Conservation (phyloP, 2,113 vertebrate genomes). For the Petromus typicus region DNA sequence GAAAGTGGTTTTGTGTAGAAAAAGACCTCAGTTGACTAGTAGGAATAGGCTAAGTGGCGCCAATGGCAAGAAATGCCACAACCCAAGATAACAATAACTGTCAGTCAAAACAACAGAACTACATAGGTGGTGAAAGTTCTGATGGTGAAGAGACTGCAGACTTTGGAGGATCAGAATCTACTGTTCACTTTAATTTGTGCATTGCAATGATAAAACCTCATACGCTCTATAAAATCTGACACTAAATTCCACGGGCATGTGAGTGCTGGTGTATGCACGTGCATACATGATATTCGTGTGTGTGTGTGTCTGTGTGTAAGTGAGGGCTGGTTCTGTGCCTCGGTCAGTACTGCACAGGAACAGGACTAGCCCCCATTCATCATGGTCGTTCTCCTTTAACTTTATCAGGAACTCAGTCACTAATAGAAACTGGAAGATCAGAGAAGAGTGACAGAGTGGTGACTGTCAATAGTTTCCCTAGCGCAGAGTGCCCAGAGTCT, state of each 20-base stretch:
- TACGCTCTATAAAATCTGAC: neutral
- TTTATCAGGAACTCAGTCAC: neutral
- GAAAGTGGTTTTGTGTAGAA: conserved; percentile 26
- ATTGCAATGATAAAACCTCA: neutral
- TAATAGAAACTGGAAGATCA: neutral
- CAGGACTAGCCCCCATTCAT: neutral
- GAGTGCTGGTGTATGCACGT: neutral
- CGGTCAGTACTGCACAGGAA: neutral
- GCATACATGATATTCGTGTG: neutral
- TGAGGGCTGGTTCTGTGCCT: neutral
- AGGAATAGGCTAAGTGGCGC: neutral
- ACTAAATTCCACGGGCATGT: neutral
- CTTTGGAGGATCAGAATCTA: neutral
- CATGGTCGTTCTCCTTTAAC: neutral
- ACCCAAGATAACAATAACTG: neutral
- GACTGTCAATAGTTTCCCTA: too few species aligned
- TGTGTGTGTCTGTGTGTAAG: neutral
- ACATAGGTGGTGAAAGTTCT: neutral
- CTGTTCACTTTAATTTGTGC: conserved; percentile 32
- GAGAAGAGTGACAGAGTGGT: too few species aligned
- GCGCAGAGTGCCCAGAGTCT: too few species aligned
- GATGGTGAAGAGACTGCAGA: neutral
- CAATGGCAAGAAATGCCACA: neutral
- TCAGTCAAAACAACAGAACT: neutral
- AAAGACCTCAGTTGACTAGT: neutral